These are phyloP conservation scores for Aphaenogaster rudis DNA, from an alignment of 1,140 invertebrate genomes.

Conservation along the genomic window DNA sequence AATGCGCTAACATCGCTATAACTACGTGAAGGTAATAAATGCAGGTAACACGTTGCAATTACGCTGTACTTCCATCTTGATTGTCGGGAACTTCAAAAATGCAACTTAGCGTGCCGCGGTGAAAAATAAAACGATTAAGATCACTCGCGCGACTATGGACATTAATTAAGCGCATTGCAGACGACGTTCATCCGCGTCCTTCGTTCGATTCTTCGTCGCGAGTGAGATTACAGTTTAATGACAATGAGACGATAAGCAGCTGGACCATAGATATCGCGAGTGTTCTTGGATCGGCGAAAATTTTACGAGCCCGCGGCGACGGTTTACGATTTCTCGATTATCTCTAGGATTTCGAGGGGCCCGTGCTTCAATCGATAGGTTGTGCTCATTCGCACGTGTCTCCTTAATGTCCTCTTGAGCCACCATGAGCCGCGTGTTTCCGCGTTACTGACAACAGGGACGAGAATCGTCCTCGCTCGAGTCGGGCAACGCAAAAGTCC, in stretches of 20 bases:
- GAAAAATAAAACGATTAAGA: constrained; percentile 36
- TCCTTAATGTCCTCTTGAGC: not conserved
- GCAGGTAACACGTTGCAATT: constrained; percentile 35
- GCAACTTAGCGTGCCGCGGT: constrained; percentile 19
- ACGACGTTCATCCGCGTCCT: not conserved
- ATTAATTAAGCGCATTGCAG: constrained; percentile 53
- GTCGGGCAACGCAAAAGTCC: not conserved
- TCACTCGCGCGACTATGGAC: constrained; percentile 19
- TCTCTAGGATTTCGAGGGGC: not conserved
- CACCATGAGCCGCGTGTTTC: not conserved
- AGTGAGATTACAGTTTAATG: constrained; percentile 29
- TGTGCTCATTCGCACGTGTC: not conserved
- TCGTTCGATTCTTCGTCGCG: not conserved
- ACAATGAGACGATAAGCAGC: not conserved
- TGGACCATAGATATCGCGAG: constrained; percentile 4
- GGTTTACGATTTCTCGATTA: constrained; percentile 26
- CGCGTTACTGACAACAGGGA: not conserved
- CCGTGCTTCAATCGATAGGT: not conserved
- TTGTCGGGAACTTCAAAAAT: constrained; percentile 29
- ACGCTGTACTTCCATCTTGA: constrained; percentile 25
- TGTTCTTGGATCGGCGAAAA: constrained; percentile 16
- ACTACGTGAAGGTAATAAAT: constrained; percentile 19
- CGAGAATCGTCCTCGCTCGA: not conserved
- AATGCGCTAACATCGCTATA: not conserved
- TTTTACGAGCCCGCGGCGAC: constrained; percentile 3